A percentile compares a stretch with the other conserved stretches of the same genome.
These are phyloP conservation scores for Silurus lanzhouensis DNA, from an alignment of 2,797 vertebrate species.

Conservation along the genomic window DNA sequence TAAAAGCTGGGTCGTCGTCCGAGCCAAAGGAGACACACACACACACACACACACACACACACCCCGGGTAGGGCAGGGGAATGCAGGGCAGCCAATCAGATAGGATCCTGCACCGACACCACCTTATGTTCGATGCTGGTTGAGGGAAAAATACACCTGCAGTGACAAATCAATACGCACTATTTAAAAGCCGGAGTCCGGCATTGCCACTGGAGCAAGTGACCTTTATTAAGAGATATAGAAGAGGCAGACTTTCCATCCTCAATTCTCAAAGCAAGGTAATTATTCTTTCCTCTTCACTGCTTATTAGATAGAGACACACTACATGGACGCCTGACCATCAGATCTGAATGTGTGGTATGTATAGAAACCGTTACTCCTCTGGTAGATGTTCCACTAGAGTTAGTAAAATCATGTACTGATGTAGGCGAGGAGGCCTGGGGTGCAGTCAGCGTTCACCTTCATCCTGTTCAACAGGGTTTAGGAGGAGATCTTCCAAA, in stretches of 20 bases:
- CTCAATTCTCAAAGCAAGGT: not conserved
- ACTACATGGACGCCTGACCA: too few species aligned
- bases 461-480: too few species aligned
- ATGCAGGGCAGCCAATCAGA: too few species aligned
- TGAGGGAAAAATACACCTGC: too few species aligned
- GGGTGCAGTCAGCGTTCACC: too few species aligned
- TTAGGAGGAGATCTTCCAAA: too few species aligned
- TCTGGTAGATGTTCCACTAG: too few species aligned
- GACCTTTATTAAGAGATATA: not conserved
- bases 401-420: too few species aligned
- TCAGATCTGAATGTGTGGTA: too few species aligned
- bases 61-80: not conserved
- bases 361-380: too few species aligned
- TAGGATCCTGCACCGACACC: not conserved
- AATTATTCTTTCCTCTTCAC: accelerated
- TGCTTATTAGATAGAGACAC: not conserved
- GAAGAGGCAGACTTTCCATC: not conserved
- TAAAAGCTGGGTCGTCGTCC: constrained; percentile 38
- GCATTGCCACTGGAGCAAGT: not conserved
- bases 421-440: too few species aligned
- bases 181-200: not conserved
- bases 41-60: not conserved
- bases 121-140: not conserved
- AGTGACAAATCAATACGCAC: not conserved
- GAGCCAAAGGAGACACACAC: constrained; percentile 19